Base-by-base conservation (phyloP, 2,113 vertebrate genomes). In the Anhinga rufa region DNA sequence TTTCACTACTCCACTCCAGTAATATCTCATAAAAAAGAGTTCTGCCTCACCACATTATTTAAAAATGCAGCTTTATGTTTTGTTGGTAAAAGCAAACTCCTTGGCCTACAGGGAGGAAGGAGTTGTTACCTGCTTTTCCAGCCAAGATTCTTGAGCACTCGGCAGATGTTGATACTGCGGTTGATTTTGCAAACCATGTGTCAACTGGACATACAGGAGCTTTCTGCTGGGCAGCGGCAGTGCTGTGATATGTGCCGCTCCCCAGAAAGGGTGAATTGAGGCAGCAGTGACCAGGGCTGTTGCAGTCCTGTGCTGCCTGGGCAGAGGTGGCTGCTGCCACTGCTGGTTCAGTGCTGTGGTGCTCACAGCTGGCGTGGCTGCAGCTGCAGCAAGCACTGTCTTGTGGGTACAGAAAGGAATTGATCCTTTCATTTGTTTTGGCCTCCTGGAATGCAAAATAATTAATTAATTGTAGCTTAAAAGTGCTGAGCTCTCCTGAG, bases 201-300 rank as follows among this genome's bases (percentile, higher is more conserved):
- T n/a, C 1, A 3, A 4, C 44, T 17, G 77, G 49, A 28, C 2
- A 16, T 2, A 3, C 2, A 28, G 29, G 38, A 76, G n/a, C 9
- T 48, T 61, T 46, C 18, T 81, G 58, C 49, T 48, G 40, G 14
- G 12, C 1, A 8, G 17, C 14, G 20, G 32, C 1, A 6, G 38
- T 36, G 40, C 44, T 2, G 2, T 5, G 26, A 57, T 17, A 12
- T 10, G 48, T 1, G 1, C 17, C 1, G 2, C 7, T 72, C 14
- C 18, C 26, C 17, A 2, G 49, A 5, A 40, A 49, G 58, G 34
- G 16, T 36, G 60, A 65, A 2, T 1, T 12, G n/a, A 11, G 26
- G 26, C 55, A 80, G n/a, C 0, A 1, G 12, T 52, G 55, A 32
- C 24, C 20, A 1, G 1, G 21, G 8, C 40, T 54, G 31, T 28